A percentile compares a stretch with the other conserved stretches of the same genome.
Evolutionary conservation across 2,888 invertebrate species (phyloP).

Genomic region (Thera obeliscata): DNA sequence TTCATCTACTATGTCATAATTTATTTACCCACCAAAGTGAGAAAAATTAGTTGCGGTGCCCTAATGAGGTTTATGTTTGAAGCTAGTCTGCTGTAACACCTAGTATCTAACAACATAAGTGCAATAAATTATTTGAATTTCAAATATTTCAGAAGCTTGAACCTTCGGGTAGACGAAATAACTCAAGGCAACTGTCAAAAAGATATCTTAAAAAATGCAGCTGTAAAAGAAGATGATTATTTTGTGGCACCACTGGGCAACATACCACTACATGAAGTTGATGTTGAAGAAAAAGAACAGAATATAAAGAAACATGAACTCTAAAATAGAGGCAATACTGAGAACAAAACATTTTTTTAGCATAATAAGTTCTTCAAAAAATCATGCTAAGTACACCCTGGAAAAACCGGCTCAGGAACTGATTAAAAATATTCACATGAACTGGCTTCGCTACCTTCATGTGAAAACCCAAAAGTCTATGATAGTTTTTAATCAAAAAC

Average conservation of each 20-base stretch:
- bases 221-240: slow-evolving; percentile 92
- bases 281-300: slow-evolving; percentile 51
- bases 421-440: slow-evolving; percentile 64
- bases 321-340: slow-evolving; percentile 60
- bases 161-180: slow-evolving; percentile 88
- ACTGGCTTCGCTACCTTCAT: slow-evolving; percentile 66
- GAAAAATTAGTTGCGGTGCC: too few species aligned
- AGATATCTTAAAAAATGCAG: slow-evolving; percentile 90
- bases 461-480: slow-evolving; percentile 63
- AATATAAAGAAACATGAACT: slow-evolving; percentile 69
- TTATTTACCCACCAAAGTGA: too few species aligned
- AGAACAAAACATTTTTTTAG: slow-evolving; percentile 64
- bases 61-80: too few species aligned
- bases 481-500: slow-evolving; percentile 57
- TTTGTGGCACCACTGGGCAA: slow-evolving; percentile 96
- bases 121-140: too few species aligned
- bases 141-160: slow-evolving; percentile 83
- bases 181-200: slow-evolving; percentile 88
- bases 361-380: slow-evolving; percentile 45
- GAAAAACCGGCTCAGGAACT: slow-evolving; percentile 63
- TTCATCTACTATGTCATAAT: too few species aligned
- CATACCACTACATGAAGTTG: slow-evolving; percentile 87
- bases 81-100: too few species aligned
- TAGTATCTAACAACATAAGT: too few species aligned
- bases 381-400: slow-evolving; percentile 50